A percentile compares a stretch with the other conserved stretches of the same genome.
Evolutionary conservation across 2,113 vertebrate genomes (phyloP).

Genomic region (Gambusia affinis): DNA sequence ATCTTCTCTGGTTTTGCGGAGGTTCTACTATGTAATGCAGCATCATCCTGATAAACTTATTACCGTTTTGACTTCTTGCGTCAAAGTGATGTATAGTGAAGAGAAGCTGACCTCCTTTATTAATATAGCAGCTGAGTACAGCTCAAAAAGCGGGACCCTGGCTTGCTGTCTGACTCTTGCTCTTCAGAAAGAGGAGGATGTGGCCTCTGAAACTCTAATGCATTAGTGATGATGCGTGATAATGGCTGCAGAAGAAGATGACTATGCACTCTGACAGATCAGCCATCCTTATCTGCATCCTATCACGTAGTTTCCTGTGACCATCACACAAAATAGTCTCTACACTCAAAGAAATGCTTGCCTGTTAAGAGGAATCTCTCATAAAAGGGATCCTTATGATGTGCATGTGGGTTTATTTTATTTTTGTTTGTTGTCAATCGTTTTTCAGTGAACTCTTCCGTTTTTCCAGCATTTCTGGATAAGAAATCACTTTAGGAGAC

Average conservation of each 20-base stretch:
- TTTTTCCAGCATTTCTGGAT: not conserved
- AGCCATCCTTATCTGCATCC: constrained; percentile 36
- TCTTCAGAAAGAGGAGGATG: not conserved
- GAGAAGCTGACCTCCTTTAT: constrained; percentile 1
- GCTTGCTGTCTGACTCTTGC: constrained; percentile 3
- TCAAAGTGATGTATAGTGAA: not conserved
- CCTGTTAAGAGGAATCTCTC: not conserved
- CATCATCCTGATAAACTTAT: no score
- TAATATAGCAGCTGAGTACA: constrained; percentile 9
- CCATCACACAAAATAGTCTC: not conserved
- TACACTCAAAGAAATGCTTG: not conserved
- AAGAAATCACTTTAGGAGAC: no score
- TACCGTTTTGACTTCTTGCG: not conserved
- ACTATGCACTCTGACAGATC: constrained; percentile 33
- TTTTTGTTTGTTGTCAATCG: not conserved
- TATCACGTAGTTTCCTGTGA: constrained; percentile 16
- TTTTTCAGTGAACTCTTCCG: not conserved
- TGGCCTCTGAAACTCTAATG: constrained; percentile 7
- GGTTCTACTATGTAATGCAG: no score
- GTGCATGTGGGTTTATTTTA: no score
- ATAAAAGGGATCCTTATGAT: no score
- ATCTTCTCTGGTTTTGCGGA: no score
- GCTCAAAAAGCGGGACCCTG: not conserved
- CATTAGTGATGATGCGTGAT: constrained; percentile 42
- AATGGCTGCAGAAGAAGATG: constrained; percentile 58